These are phyloP conservation scores for Porphyrio hochstetteri DNA, from an alignment of 2,113 vertebrate genomes.

Conservation along the genomic window DNA sequence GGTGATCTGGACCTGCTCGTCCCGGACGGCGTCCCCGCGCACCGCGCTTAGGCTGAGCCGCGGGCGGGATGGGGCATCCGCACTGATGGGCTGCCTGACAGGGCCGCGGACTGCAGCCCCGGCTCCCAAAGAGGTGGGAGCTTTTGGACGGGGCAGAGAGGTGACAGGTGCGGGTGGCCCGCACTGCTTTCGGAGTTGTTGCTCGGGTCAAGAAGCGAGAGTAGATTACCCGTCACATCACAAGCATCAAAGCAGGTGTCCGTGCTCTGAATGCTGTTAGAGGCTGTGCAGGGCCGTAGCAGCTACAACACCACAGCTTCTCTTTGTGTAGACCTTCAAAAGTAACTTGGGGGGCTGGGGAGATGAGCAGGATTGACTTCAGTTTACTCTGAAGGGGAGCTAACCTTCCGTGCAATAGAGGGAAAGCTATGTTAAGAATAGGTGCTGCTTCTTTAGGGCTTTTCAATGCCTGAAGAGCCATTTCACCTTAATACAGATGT, in stretches of 20 bases:
- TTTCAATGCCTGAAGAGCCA: not conserved
- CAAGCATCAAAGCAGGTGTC: not conserved
- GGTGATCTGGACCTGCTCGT: not conserved
- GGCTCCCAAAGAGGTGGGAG: rapidly evolving
- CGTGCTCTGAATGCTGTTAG: not conserved
- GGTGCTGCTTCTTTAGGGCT: not conserved
- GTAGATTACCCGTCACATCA: rapidly evolving
- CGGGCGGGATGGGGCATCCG: not conserved
- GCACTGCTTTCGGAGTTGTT: rapidly evolving
- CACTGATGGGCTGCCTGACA: rapidly evolving
- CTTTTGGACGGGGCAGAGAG: not conserved
- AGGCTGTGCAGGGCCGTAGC: not conserved
- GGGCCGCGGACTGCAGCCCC: not conserved
- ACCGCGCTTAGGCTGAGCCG: too few species aligned
- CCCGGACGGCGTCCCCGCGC: not conserved
- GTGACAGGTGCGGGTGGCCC: not conserved
- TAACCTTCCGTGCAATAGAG: not conserved
- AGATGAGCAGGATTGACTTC: not conserved
- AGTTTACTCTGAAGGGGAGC: not conserved
- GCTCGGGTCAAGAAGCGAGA: rapidly evolving
- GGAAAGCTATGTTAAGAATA: not conserved
- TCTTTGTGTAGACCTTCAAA: not conserved
- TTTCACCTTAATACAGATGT: not conserved
- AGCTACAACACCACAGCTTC: rapidly evolving
- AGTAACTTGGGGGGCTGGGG: not conserved